Evolutionary conservation across 2,888 invertebrate species (phyloP), one percentile per base, ranked within the genome.

Genomic region (Ennomos fuscantarius): DNA sequence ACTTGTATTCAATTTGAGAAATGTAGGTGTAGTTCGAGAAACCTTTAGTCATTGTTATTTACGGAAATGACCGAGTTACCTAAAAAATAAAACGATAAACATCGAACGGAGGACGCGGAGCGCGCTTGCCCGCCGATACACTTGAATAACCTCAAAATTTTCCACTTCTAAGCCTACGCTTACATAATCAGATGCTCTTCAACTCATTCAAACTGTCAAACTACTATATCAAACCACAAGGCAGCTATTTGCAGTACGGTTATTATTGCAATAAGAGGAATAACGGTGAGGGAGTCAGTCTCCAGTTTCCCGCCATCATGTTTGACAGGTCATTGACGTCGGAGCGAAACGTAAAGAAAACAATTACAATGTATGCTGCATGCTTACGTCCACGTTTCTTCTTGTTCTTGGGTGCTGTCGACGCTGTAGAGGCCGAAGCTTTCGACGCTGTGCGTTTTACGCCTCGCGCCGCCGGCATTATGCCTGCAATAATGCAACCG

Each of bases 311-410:
- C 91, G 92, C 92, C 91, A 91, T 90, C 77, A 77, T 78, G 72
- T 86, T 88, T 91, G 91, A 90, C 89, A 91, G 91, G 89, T 90
- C 91, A 90, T 86, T 91, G 91, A 90, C 91, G 85, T 90, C 81
- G 82, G 62, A 73, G 72, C 70, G 74, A 84, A 82, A 84, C 78
- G 84, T 79, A 89, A 89, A 87, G 89, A 91, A 90, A 90, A 90
- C 89, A 91, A 89, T 78, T 81, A 78, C 78, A 74, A 70, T 44
- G 76, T 15, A 77, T 72, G 65, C 66, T 66, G 66, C 74, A 63
- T 41, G 58, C 89, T 87, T 66, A 91, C 91, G 84, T 86, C 85
- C 86, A 70, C 91, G 90, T 83, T 92, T 93, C 78, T 92, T 92
- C 86, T 92, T 93, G 68, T 85, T 92, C 80, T 91, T 92, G 13